Base-by-base conservation (phyloP, 2,113 vertebrate species). In the Vimba vimba region DNA sequence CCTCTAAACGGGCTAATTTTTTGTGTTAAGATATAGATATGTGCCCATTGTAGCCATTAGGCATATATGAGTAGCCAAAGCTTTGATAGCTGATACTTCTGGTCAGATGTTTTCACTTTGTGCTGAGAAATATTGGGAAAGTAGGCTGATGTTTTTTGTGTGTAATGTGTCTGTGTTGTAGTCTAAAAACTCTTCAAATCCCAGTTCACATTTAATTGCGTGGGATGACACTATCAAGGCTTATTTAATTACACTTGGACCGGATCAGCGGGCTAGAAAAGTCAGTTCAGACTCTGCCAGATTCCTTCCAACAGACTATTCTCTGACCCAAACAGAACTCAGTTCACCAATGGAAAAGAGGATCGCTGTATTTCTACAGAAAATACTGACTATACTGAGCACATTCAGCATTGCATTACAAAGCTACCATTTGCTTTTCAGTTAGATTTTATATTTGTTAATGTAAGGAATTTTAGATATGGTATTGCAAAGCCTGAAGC, bases 1-100 rank as follows among this genome's bases (percentile, higher is more conserved):
- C 81, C 69, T 86, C 45, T 43, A 80, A 74, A 43, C 23, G 59
- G 79, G 87, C 86, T 68, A 23, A 59, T 82, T 82, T 84, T 8
- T 73, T 60, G n/a, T 84, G 36, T 2, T 9, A n/a, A 45, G 47
- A 30, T 68, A 30, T 64, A n/a, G 60, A 21, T 64, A 21, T 21
- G 45, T 66, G 33, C 36, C 84, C 21, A 69, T 57, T 19, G 30
- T 52, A 78, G 76, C 77, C 50, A 13, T 74, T 86, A 43, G 33
- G 21, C 52, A 47, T 60, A 66, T 52, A 57, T 36, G 17, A 27
- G 64, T 79, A 50, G 75, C 25, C 27, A 4, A 33, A 30, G 45
- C 27, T 78, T 78, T 52, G 33, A 30, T 39, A 60, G 30, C 36
- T 43, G 55, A 79, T 43, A 6, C n/a, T 10, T 74, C 39, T 57